These are phyloP conservation scores for Apamea crenata DNA, from an alignment of 2,888 invertebrate species.

Conservation along the genomic window DNA sequence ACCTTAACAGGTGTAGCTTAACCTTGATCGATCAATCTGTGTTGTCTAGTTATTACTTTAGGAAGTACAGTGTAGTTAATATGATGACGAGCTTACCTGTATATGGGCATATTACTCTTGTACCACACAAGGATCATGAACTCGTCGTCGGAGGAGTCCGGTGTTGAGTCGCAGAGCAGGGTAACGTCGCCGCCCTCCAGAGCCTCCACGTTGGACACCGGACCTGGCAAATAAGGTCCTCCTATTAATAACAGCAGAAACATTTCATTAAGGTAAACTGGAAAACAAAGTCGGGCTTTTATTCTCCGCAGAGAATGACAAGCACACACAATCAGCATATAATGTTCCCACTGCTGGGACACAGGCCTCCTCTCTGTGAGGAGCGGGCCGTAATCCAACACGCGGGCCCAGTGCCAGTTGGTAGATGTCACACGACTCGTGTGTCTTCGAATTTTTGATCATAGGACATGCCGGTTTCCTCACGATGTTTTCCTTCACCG, in stretches of 20 bases:
- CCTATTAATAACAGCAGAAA: constrained; percentile 4
- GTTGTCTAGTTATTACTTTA: no score
- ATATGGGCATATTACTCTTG: constrained; percentile 91
- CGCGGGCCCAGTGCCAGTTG: no score
- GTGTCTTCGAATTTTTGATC: neutral
- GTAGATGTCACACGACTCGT: no score
- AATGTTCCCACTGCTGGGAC: neutral
- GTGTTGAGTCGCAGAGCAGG: constrained; percentile 90
- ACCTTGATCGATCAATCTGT: no score
- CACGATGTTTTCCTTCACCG: neutral
- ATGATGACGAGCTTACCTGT: constrained; percentile 86
- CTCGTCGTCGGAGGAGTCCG: constrained; percentile 88
- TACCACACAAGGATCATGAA: constrained; percentile 92
- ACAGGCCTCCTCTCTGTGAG: no score
- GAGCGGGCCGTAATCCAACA: no score
- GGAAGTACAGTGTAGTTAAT: no score
- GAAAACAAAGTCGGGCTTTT: neutral
- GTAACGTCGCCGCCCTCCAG: constrained; percentile 89
- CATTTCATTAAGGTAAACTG: neutral
- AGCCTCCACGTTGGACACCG: constrained; percentile 88
- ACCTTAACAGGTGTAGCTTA: no score
- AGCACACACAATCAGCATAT: neutral
- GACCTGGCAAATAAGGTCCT: constrained; percentile 78
- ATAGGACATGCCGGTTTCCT: neutral
- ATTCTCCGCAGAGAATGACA: neutral